phyloP scores from a whole-genome alignment of 35 echinoderm and acorn worm genomes.

The Apostichopus japonicus region DNA sequence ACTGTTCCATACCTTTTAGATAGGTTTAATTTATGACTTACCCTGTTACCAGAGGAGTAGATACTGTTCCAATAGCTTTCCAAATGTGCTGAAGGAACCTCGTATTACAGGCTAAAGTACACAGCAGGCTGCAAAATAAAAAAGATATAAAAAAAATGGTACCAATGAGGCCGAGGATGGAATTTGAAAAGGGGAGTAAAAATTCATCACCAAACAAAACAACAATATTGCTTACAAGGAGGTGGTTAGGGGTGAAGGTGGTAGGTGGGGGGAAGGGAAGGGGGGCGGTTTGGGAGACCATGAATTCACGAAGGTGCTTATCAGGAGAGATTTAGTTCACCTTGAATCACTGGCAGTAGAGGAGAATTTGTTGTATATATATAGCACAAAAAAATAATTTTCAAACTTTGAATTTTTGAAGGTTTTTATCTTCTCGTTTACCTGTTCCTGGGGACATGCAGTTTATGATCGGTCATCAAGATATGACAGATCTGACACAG shows the following conservation, averaged over 20 bases:
- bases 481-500: conserved; percentile 75
- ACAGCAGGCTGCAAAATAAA: conserved; percentile 75
- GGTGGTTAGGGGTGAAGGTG: background rate
- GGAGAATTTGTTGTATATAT: background rate
- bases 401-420: too few relatives aligned
- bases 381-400: too few relatives aligned
- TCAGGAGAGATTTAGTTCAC: too few relatives aligned
- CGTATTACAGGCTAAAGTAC: conserved; percentile 82
- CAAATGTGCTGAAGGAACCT: conserved; percentile 87
- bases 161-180: background rate
- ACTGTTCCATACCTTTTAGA: background rate
- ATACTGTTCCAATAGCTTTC: conserved; percentile 51
- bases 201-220: too few relatives aligned
- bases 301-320: too few relatives aligned
- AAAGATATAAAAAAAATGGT: background rate
- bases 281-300: too few relatives aligned
- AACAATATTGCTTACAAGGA: too few relatives aligned
- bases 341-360: too few relatives aligned
- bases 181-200: too few relatives aligned
- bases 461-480: conserved; percentile 85
- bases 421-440: conserved; percentile 10
- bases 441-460: conserved; percentile 87
- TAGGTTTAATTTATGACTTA: too few relatives aligned
- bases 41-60: too few relatives aligned
- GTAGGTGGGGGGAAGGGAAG: background rate